Base-by-base conservation (phyloP, 2,797 vertebrate genomes). In the Alauda arvensis region DNA sequence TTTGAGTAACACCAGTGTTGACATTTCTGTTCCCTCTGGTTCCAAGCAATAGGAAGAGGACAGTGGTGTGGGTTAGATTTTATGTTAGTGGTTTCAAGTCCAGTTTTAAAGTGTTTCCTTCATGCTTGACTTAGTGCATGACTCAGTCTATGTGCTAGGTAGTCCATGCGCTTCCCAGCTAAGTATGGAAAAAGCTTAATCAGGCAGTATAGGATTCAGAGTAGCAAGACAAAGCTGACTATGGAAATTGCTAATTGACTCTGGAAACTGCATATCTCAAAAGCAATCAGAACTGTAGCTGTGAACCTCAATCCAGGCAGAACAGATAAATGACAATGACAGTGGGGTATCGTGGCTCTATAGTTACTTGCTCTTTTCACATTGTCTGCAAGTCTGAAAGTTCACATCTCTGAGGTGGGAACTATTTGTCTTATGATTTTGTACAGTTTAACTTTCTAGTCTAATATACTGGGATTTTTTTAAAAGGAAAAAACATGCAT, bases 221-320 rank as follows among this genome's bases (percentile, higher is more conserved):
- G 34, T 21, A 59, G 37, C n/a, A 77, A 68, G 51, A 69, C 59
- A 52, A 56, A 83, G 48, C 62, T 83, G 80, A 61, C 61, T 68
- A 33, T 86, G 66, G 91, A 91, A 94, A 92, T 77, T 78, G 77
- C 49, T 67, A 92, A 80, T 53, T 85, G 60, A 31, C 42, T 85
- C 60, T 87, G 85, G 89, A 91, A 82, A 87, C 46, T 2, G 4
- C 51, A 1, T 91, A 88, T 90, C 91, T 85, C 52, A 69, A 69
- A 83, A 87, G 86, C 76, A 85, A 88, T 93, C 88, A 48, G 70
- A 92, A 69, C 62, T 63, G 86, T 39, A 45, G 56, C 82, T 53
- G 53, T 69, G 82, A 85, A 69, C 70, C 56, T 46, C 59, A 40
- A 28, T 59, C 33, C 42, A 33, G 70, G 66, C 77, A 76, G 72